Percentiles rank a stretch among this genome's conserved stretches.
These are phyloP conservation scores for zebrafish (Danio rerio) DNA, from an alignment of 2,113 vertebrate species.

Conservation along the genomic window GRCz12tu NC_133192.1:19755501-19756000, in stretches of 20 bases:
- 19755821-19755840: constrained; percentile 81
- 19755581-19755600: no score
- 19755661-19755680: no score
- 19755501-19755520: no score
- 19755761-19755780: constrained; percentile 61
- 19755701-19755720: not conserved
- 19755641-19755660: no score
- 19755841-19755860: constrained; percentile 85
- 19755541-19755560: no score
- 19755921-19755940: constrained; percentile 70
- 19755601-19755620: no score
- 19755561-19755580: no score
- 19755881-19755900: constrained; percentile 55
- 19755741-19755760: constrained; percentile 32
- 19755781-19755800: constrained; percentile 76
- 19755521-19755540: no score
- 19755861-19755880: constrained; percentile 79
- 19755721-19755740: not conserved
- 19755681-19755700: not conserved
- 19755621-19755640: no score
- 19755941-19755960: constrained; percentile 57
- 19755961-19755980: constrained; percentile 35
- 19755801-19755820: constrained; percentile 82
- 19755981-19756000: constrained; percentile 1
- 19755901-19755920: constrained; percentile 66